Evolutionary conservation across 2,797 vertebrate genomes (phyloP).

Genomic region (Scyliorhinus canicula): DNA sequence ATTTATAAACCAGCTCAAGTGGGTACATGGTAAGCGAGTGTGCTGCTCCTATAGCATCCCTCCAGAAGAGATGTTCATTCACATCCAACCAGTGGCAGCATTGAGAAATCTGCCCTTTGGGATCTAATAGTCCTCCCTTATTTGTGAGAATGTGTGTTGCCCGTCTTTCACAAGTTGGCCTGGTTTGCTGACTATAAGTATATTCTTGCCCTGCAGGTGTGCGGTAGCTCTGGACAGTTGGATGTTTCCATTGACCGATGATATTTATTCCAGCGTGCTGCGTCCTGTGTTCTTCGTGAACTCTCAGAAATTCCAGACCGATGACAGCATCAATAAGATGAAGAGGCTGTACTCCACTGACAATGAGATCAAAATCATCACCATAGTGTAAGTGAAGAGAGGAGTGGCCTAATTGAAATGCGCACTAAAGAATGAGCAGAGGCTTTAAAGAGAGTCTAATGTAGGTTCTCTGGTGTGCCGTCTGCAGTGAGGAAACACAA

Average conservation of each 20-base stretch:
- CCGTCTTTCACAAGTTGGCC: too few relatives aligned
- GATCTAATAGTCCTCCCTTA: neutral
- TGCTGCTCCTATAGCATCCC: neutral
- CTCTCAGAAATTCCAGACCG: constrained; percentile 58
- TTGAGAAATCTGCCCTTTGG: neutral
- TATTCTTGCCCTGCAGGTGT: constrained; percentile 51
- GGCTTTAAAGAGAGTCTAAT: neutral
- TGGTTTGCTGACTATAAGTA: neutral
- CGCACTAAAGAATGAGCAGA: neutral
- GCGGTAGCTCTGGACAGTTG: constrained; percentile 62
- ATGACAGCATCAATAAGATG: constrained; percentile 53
- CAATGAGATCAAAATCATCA: constrained; percentile 55
- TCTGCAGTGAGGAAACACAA: neutral
- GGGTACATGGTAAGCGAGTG: neutral
- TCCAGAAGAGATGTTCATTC: neutral
- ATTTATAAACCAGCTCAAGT: neutral
- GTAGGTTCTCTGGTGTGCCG: neutral
- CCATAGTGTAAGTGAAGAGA: constrained; percentile 57
- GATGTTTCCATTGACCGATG: constrained; percentile 64
- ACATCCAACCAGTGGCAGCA: neutral
- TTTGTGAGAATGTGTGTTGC: neutral
- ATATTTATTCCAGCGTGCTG: constrained; percentile 52
- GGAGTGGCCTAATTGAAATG: neutral
- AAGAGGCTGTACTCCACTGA: constrained; percentile 52
- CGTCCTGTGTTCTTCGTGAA: constrained; percentile 64